These are phyloP conservation scores for Allophyes oxyacanthae DNA, from an alignment of 2,888 invertebrate species.

Conservation along the genomic window DNA sequence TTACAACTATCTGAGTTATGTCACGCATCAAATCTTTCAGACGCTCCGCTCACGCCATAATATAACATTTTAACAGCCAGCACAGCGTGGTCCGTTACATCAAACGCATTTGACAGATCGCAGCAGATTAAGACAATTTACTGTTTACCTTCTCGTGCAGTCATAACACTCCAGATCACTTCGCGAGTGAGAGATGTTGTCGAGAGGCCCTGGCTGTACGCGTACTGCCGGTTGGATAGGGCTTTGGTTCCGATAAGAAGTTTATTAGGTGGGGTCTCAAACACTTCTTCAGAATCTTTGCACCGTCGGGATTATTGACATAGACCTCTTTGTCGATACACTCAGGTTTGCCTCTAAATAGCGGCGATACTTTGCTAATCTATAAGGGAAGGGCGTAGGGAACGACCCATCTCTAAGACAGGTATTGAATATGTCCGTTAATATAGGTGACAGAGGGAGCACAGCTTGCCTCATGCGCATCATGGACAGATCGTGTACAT, in stretches of 20 bases:
- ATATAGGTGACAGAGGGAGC: too few species aligned
- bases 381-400: background rate
- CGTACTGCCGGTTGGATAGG: slow-evolving; percentile 14
- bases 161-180: slow-evolving; percentile 2
- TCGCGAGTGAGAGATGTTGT: slow-evolving; percentile 15
- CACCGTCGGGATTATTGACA: background rate
- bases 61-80: slow-evolving; percentile 10
- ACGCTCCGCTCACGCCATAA: slow-evolving; percentile 3
- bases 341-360: background rate
- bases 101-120: slow-evolving; percentile 23
- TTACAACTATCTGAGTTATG: too few species aligned
- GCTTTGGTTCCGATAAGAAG: background rate
- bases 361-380: background rate
- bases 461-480: too few species aligned
- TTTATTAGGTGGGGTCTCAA: too few species aligned
- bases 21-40: too few species aligned
- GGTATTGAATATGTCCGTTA: too few species aligned
- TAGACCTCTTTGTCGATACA: background rate
- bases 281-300: too few species aligned
- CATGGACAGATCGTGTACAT: too few species aligned
- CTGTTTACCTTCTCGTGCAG: slow-evolving; percentile 7
- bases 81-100: slow-evolving; percentile 14
- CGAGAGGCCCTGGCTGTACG: slow-evolving; percentile 13
- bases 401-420: background rate
- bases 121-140: slow-evolving; percentile 15